Evolutionary conservation across 2,797 vertebrate species (phyloP), one percentile per base, ranked within the genome.

Genomic region (Acipenser transmontanus): DNA sequence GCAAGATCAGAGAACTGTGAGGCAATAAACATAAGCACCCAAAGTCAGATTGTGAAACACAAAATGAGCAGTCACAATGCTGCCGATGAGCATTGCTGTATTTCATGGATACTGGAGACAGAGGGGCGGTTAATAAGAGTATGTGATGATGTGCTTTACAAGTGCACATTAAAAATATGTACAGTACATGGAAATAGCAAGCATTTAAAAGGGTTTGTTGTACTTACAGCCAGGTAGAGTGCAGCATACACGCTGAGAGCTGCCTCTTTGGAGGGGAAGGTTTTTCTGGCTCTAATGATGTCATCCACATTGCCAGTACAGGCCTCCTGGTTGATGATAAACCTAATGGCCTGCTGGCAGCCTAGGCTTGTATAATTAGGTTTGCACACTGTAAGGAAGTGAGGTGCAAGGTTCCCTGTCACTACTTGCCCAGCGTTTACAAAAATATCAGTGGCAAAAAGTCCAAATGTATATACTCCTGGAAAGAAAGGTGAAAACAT

Each of bases 351-450:
- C 76, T 97, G 93, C 77, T 95, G 94, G 80, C 96, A 99, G 71
- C 97, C 97, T 68, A 98, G 91, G 0, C 94, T 95, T 0, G 96
- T 99, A 75, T 93, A 98, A 88, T 99, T 99, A 75, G 97, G 97
- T 73, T 97, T 98, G 77, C 96, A 99, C 68, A 99, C 90, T 7
- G 95, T 95, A 81, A 98, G 91, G 79, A 99, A 99, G 80, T 98
- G 94, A n/a, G 97, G 97, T 0, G 97, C 94, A 75, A 99, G 87
- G 80, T 98, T 98, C 47, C 97, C 97, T 7, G 97, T 98, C 72
- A 98, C 97, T 10, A 98, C 95, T 88, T 99, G 97, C 75, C 97
- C 97, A 6, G 96, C 97, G 62, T 99, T 99, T 80, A 97, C 95
- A 79, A 99, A 99, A 86, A 99, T 99, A 87, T 99, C 97, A 11